Evolutionary conservation across 2,113 vertebrate species (phyloP).

Genomic region (Siniperca knerii): DNA sequence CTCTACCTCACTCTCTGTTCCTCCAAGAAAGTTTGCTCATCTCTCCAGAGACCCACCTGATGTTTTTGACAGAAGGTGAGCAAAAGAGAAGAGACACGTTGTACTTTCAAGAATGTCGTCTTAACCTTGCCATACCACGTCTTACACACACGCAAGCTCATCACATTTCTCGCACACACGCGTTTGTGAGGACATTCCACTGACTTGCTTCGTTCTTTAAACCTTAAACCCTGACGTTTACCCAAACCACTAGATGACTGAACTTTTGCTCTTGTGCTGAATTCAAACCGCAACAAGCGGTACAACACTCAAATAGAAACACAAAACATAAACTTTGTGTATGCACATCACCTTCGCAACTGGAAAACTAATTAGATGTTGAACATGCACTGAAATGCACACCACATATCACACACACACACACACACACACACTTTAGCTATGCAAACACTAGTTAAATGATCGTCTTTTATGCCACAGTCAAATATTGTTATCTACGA

Average conservation of each 20-base stretch:
- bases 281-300: constrained; percentile 54
- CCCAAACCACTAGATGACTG: constrained; percentile 53
- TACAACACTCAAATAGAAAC: constrained; percentile 38
- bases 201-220: constrained; percentile 28
- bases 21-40: constrained; percentile 64
- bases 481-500: constrained; percentile 22
- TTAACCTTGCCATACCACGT: constrained; percentile 59
- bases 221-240: constrained; percentile 32
- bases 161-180: constrained; percentile 7
- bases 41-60: constrained; percentile 74
- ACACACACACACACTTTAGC: background rate
- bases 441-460: constrained; percentile 7
- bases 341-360: background rate
- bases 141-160: constrained; percentile 13
- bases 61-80: constrained; percentile 78
- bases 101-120: constrained; percentile 69
- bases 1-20: constrained; percentile 32
- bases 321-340: constrained; percentile 27
- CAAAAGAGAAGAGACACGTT: constrained; percentile 62
- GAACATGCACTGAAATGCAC: constrained; percentile 25
- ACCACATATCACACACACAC: background rate
- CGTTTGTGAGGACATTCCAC: constrained; percentile 34
- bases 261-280: constrained; percentile 46
- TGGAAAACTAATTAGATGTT: constrained; percentile 51
- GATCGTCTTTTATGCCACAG: constrained; percentile 15